These are phyloP conservation scores for Mamestra configurata DNA, from an alignment of 1,140 invertebrate genomes.

Conservation along the genomic window DNA sequence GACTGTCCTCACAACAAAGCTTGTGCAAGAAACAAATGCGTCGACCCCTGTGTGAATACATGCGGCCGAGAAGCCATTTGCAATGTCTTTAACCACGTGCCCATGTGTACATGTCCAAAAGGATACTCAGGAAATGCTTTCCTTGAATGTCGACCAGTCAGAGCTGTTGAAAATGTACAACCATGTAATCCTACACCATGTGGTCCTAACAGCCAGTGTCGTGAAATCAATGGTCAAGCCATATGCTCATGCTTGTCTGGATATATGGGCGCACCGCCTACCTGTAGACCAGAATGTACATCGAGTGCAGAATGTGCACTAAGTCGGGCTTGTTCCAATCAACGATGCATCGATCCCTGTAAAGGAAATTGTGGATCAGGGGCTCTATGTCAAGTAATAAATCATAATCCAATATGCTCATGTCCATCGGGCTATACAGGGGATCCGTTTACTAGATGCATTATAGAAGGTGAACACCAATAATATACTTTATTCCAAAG, in stretches of 20 bases:
- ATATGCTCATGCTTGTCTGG: conserved; percentile 89
- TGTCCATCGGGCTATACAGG: conserved; percentile 88
- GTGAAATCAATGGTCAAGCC: conserved; percentile 84
- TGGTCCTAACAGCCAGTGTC: conserved; percentile 82
- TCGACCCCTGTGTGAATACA: conserved; percentile 95
- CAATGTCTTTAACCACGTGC: conserved; percentile 93
- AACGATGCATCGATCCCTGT: conserved; percentile 90
- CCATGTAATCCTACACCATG: conserved; percentile 87
- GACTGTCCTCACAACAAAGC: conserved; percentile 94
- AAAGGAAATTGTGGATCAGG: conserved; percentile 86
- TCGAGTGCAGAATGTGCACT: conserved; percentile 89
- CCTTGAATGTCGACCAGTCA: conserved; percentile 90
- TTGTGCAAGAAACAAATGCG: conserved; percentile 94
- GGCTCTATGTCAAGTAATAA: conserved; percentile 86
- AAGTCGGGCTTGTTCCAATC: conserved; percentile 89
- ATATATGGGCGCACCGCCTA: conserved; percentile 88
- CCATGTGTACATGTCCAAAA: conserved; percentile 92
- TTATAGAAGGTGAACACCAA: conserved; percentile 87
- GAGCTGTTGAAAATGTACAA: conserved; percentile 70
- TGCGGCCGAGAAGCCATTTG: conserved; percentile 94
- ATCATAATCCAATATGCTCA: conserved; percentile 89
- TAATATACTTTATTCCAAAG: background rate
- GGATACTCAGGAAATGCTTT: conserved; percentile 94
- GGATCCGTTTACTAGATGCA: conserved; percentile 89
- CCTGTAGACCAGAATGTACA: conserved; percentile 89